Base-by-base conservation (phyloP, 2,888 invertebrate species). In the Platycheirus albimanus region DNA sequence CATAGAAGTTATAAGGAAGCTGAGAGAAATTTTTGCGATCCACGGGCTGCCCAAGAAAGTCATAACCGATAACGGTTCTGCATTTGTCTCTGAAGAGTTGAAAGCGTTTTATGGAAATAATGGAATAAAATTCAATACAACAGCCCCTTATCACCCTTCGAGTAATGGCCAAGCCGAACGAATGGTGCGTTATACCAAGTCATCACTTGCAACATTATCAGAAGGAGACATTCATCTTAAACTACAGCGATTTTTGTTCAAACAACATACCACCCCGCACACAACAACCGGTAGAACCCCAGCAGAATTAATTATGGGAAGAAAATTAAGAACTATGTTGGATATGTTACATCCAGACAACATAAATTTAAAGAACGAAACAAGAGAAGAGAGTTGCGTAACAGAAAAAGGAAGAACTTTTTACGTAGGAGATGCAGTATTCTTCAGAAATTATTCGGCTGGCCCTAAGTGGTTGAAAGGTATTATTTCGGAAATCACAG, bases 251-350 rank as follows among this genome's bases (percentile, higher is more conserved):
- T 70, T 70, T 70, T 36, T 58, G 8, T 56, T 58, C 36, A 70
- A 70, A 30, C 30, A 51, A 30, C 51, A 51, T 43, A 51, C 51
- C 4, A 30, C 51, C 5, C 51, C 28, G 7, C 28, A 30, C 10
- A 56, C 69, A 43, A 20, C 69, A 69, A 56, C 54, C 2, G 69
- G 69, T 43, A 54, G 45, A 69, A 47, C 45, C 7, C 69, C 47
- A n/a, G 28, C 45, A n/a, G 45, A 56, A 10, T 24, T 56, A 19
- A 20, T 56, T 10, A 56, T 54, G 33, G 69, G 47, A 38, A 49
- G 49, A 49, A 49, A 49, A 11, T 28, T 49, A 49, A 49, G 28
- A 49, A 49, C 49, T 19, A 28, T 49, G 49, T 13, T 49, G 49
- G 49, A 49, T 24, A 28, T 49, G 49, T 49, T 49, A 45, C n/a